Evolutionary conservation across 1,140 invertebrate species (phyloP).

Genomic region (Polypedilum vanderplanki): DNA sequence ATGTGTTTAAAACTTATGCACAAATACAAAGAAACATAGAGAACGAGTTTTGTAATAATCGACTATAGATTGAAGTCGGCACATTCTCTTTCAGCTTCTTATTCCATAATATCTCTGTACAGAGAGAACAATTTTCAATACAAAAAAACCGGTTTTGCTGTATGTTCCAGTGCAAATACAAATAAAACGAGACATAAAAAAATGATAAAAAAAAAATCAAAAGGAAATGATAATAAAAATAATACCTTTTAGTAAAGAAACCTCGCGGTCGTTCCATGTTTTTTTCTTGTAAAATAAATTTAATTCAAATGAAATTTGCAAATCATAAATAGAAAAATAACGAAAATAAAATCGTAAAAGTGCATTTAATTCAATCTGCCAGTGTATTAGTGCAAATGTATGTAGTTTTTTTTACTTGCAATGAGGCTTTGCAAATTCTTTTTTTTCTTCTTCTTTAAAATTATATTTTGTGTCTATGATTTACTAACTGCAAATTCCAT

Average conservation of each 20-base stretch:
- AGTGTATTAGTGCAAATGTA: conserved; percentile 5
- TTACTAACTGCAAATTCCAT: conserved; percentile 6
- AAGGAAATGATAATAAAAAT: conserved; percentile 21
- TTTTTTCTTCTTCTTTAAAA: not conserved
- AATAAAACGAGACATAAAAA: not conserved
- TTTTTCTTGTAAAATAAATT: not conserved
- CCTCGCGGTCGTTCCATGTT: conserved; percentile 21
- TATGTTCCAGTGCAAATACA: not conserved
- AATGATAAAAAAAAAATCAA: conserved; percentile 15
- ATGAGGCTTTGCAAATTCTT: not conserved
- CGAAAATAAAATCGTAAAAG: not conserved
- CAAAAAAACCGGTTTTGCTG: conserved; percentile 23
- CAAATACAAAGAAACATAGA: not conserved
- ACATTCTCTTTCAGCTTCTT: not conserved
- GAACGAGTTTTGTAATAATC: not conserved
- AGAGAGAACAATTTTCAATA: not conserved
- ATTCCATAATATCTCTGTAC: not conserved
- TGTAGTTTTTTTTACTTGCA: conserved; percentile 8
- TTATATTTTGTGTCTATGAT: not conserved
- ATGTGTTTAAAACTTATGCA: not conserved
- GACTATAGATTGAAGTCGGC: not conserved
- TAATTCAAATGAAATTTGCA: not conserved
- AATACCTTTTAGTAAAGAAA: conserved; percentile 25
- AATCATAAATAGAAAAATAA: not conserved
- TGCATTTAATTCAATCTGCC: conserved; percentile 4